Evolutionary conservation across 2,888 invertebrate genomes (phyloP), one percentile per base, ranked within the genome.

Genomic region (Spodoptera exigua): DNA sequence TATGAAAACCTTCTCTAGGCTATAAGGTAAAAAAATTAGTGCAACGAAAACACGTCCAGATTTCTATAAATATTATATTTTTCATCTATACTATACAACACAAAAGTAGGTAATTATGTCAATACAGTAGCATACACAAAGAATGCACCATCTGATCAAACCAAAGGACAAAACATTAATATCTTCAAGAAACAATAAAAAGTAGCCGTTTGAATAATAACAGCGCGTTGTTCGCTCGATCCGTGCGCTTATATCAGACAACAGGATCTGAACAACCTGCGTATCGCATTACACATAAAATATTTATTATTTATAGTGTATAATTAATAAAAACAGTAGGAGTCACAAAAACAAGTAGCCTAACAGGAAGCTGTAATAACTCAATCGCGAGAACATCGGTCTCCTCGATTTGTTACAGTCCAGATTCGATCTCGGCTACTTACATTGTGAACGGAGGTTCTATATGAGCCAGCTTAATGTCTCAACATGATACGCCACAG

Each of bases 291-390:
- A 88, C 93, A 89, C 88, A 90, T 93, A 92, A 92, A 93, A 92
- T 92, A 93, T 93, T 87, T 92, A 90, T 94, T 93, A 94, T 94
- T 94, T 93, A 94, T 94, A 81, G 90, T 82, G 81, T 75, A 83
- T 94, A 94, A 94, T 94, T 94, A 94, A 94, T 94, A 92, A 92
- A 93, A 92, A 92, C 93, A 92, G 89, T 89, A 84, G 90, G 87
- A 89, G 89, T 88, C 79, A 92, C 89, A 93, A 93, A 93, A 94
- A 94, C 93, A 93, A 94, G 93, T 92, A 92, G 92, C 92, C 62
- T 61, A 89, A 91, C 92, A 93, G 93, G 94, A 94, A 92, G 91
- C 88, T 90, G 90, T 93, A 94, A 94, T 94, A 94, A 94, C 93
- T 94, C 94, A 94, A 94, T 94, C 90, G 93, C 89, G 80, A 86